Conservation (phyloP, 92 coral and sea anemone genomes). For the Parazoanthus atlanticus region DNA sequence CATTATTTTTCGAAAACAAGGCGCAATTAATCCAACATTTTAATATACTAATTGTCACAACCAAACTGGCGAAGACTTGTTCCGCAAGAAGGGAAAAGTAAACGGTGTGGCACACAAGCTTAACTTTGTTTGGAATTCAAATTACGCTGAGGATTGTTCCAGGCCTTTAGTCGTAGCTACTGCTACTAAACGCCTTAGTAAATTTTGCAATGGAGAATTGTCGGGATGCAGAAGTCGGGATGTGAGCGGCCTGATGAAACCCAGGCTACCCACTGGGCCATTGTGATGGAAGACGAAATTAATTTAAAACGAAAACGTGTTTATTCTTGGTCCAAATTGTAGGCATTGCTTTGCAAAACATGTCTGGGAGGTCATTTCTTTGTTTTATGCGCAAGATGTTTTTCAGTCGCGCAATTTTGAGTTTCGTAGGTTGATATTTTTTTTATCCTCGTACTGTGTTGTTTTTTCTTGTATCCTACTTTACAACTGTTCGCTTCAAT, state of each 20-base stretch:
- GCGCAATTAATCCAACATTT: not conserved
- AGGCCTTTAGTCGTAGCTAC: not conserved
- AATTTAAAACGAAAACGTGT: not conserved
- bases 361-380: not conserved
- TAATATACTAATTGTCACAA: constrained; percentile 1
- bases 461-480: too few relatives aligned
- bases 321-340: not conserved
- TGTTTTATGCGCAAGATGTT: not conserved
- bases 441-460: not conserved
- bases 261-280: not conserved
- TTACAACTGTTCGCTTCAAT: not conserved
- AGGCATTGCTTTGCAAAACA: not conserved
- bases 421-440: not conserved
- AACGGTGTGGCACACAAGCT: not conserved
- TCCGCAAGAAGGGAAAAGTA: not conserved
- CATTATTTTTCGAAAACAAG: not conserved
- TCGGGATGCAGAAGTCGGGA: constrained; percentile 23
- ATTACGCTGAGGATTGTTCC: not conserved
- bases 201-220: not conserved
- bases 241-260: not conserved
- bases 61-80: not conserved
- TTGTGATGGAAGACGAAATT: not conserved
- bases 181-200: not conserved
- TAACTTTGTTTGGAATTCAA: not conserved
- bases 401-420: not conserved